phyloP scores from a whole-genome alignment of 2,113 vertebrate genomes.

The Dicerorhinus sumatrensis region DNA sequence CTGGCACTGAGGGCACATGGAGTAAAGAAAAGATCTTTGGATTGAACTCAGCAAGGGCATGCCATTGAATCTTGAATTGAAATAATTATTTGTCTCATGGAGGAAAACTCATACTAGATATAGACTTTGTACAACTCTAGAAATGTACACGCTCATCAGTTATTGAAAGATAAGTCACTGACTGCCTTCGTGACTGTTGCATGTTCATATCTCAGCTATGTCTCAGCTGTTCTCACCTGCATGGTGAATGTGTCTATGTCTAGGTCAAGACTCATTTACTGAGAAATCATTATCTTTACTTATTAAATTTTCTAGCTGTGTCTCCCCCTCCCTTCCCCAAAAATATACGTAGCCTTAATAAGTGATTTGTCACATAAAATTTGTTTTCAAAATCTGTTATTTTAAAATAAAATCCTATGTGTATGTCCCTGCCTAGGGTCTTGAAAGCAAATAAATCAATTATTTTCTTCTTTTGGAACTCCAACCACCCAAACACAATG shows the following conservation, averaged over 20 bases:
- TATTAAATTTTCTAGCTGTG: background rate
- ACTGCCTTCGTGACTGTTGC: fast-evolving
- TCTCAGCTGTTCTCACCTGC: no score
- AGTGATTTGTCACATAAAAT: background rate
- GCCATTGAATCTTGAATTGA: background rate
- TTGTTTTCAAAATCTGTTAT: background rate
- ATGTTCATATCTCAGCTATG: fast-evolving
- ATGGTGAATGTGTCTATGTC: background rate
- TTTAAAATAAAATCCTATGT: background rate
- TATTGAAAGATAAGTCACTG: background rate
- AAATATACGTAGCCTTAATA: background rate
- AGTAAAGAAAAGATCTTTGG: background rate
- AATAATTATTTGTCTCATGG: background rate
- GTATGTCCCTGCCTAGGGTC: fast-evolving
- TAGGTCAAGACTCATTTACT: fast-evolving
- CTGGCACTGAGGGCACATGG: background rate
- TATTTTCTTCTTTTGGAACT: background rate
- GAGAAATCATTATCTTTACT: fast-evolving
- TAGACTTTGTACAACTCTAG: background rate
- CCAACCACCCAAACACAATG: fast-evolving
- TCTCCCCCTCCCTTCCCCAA: fast-evolving
- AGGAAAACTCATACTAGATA: background rate
- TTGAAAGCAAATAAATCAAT: background rate
- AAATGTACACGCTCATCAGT: fast-evolving
- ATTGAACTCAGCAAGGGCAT: background rate